Base-by-base conservation (phyloP, 2,888 invertebrate species). In the Lissocephala sabroskyi region DNA sequence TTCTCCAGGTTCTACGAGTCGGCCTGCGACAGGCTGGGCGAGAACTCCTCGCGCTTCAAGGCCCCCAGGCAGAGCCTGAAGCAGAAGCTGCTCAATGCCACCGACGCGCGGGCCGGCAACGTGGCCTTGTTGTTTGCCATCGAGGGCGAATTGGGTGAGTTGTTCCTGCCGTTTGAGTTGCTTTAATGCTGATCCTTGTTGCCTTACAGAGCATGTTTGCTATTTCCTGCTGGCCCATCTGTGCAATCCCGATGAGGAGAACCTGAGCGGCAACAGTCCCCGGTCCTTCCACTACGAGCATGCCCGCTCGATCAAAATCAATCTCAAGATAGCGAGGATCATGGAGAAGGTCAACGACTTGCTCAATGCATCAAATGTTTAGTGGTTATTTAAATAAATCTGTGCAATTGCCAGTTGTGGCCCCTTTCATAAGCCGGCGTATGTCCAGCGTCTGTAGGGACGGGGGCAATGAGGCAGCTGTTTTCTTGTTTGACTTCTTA, bases 261-360 rank as follows among this genome's bases (percentile, higher is more conserved):
- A 82, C 47, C 63, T 75, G 7, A 67, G 79, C 50, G 82, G 81
- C 1, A 57, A 73, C 23, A 80, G 82, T 52, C 78, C 82, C 9
- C 74, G 66, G 51, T 56, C 78, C 1, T 82, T 48, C 43, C 75
- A 73, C 13, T 73, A 73, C 52, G 71, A 73, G 59, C 68, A 79
- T 60, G 59, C 62, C n/a, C 41, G 82, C 51, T 39, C 62, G 35
- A 45, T 79, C 63, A 37, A 64, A 3, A 61, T 83, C 3, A 79
- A 63, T 58, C 30, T 80, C 19, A 78, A 73, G 43, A 59, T 83
- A 23, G 67, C 71, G 2, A 75, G 62, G 16, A 46, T 66, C 9
- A 70, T 83, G 68, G 82, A 82, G 14, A 79, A 71, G 36, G 62
- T 80, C n/a, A n/a, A n/a, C n/a, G n/a, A n/a, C n/a, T n/a, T n/a